Evolutionary conservation across 2,888 invertebrate species (phyloP).

Genomic region (Plagodis dolabraria): DNA sequence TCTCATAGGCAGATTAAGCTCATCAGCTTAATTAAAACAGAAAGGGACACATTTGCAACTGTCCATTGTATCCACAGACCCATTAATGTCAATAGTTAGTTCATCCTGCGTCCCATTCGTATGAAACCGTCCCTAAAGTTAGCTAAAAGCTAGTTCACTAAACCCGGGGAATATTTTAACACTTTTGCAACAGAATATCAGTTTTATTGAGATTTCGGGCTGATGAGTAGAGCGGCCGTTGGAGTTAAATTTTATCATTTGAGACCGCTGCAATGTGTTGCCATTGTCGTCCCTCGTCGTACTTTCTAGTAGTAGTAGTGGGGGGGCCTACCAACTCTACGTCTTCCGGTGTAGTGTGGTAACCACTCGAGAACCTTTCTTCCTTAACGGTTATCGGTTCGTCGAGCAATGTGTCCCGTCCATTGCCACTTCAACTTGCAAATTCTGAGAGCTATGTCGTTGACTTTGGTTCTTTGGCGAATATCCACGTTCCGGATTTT

Average conservation of each 20-base stretch:
- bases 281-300: slow-evolving; percentile 14
- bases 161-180: slow-evolving; percentile 47
- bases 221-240: slow-evolving; percentile 14
- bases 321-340: no score
- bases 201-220: slow-evolving; percentile 48
- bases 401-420: no score
- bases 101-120: slow-evolving; percentile 22
- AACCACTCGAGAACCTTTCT: no score
- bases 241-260: slow-evolving; percentile 35
- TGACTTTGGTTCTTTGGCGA: no score
- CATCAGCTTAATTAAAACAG: slow-evolving; percentile 22
- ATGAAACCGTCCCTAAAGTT: slow-evolving; percentile 36
- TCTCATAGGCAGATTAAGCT: slow-evolving; percentile 14
- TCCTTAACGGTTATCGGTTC: no score
- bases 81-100: slow-evolving; percentile 31
- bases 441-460: no score
- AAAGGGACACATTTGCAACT: slow-evolving; percentile 23
- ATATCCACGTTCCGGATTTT: no score
- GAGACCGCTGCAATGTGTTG: slow-evolving; percentile 15
- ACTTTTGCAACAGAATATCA: slow-evolving; percentile 40
- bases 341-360: no score
- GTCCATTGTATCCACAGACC: slow-evolving; percentile 14
- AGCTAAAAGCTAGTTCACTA: slow-evolving; percentile 24
- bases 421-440: no score
- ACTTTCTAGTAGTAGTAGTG: no score